Evolutionary conservation across 2,797 vertebrate species (phyloP).

Genomic region (Serranus cabrilla): DNA sequence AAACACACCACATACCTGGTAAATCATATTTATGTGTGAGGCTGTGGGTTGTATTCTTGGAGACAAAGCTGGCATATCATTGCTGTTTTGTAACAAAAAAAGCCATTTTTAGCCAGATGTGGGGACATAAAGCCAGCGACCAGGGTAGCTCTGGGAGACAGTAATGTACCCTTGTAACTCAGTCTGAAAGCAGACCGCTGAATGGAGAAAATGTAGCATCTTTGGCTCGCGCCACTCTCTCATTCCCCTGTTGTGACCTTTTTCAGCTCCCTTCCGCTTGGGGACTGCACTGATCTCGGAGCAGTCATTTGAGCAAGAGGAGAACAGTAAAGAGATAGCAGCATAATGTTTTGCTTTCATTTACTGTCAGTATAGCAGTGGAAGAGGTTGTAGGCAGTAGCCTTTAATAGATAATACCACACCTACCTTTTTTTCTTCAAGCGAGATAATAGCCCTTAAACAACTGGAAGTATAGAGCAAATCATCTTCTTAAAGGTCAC

Average conservation of each 20-base stretch:
- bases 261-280: conserved; percentile 59
- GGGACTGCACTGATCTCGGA: conserved; percentile 59
- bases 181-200: conserved; percentile 65
- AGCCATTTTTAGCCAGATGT: conserved; percentile 48
- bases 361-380: conserved; percentile 37
- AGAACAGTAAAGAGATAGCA: conserved; percentile 45
- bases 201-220: conserved; percentile 62
- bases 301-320: conserved; percentile 65
- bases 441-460: conserved; percentile 17
- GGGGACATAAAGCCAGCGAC: conserved; percentile 46
- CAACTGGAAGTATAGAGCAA: neutral
- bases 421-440: neutral
- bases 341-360: conserved; percentile 58
- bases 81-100: conserved; percentile 33
- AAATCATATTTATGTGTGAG: conserved; percentile 45
- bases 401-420: conserved; percentile 12
- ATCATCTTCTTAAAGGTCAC: conserved; percentile 33
- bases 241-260: conserved; percentile 67
- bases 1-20: conserved; percentile 37
- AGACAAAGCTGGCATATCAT: conserved; percentile 28
- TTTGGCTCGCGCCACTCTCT: conserved; percentile 47
- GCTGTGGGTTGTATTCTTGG: conserved; percentile 5
- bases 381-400: conserved; percentile 17
- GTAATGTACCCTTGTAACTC: conserved; percentile 77
- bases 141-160: conserved; percentile 57